A percentile compares a stretch with the other conserved stretches of the same genome.
Conservation (phyloP, 2,113 vertebrate genomes). For the Camelus bactrianus region DNA sequence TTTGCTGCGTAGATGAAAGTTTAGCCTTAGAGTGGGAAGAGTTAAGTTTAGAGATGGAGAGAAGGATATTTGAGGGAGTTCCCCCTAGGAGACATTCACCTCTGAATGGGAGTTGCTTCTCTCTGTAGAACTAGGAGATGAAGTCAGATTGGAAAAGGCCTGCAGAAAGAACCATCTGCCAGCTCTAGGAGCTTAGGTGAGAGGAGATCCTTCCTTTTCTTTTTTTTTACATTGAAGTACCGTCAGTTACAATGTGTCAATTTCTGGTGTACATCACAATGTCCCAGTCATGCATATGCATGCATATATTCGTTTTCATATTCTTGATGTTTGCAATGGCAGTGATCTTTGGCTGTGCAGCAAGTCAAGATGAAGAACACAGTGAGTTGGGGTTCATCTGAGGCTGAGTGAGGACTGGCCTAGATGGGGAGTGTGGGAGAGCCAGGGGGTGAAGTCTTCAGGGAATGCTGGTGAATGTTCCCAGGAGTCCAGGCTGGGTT, state of each 20-base stretch:
- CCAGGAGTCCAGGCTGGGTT: not conserved
- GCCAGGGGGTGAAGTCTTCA: not conserved
- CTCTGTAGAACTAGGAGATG: slow-evolving; percentile 14
- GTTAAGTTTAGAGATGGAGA: not conserved
- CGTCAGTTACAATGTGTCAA: no score
- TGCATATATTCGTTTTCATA: no score
- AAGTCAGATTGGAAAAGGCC: not conserved
- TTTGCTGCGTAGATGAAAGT: not conserved
- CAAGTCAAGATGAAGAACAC: not conserved
- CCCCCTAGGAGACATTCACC: not conserved
- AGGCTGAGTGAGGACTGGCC: not conserved
- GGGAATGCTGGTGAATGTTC: not conserved
- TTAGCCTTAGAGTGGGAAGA: not conserved
- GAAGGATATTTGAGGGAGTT: not conserved
- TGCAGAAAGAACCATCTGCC: not conserved
- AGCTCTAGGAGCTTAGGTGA: not conserved
- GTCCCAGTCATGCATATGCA: no score
- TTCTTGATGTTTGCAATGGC: not conserved
- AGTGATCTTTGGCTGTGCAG: not conserved
- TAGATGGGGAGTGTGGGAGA: not conserved
- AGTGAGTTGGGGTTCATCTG: not conserved
- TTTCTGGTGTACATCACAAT: no score
- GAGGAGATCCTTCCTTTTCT: not conserved
- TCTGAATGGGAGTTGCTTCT: not conserved
- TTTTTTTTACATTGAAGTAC: no score